Conservation (phyloP, 2,113 vertebrate species). For the Donacobius atricapilla region DNA sequence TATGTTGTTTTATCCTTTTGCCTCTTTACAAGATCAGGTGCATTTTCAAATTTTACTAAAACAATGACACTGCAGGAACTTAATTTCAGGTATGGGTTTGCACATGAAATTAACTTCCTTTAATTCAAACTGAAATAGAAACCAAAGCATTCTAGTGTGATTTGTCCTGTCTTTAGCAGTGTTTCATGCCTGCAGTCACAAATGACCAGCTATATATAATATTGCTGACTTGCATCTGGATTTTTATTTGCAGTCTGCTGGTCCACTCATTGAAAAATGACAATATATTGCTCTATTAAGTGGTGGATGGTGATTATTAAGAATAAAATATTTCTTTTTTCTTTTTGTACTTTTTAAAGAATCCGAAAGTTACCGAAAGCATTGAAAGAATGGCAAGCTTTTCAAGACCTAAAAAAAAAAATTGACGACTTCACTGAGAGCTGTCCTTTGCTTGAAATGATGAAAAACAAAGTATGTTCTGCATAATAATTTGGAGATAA, state of each 20-base stretch:
- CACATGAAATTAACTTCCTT: neutral
- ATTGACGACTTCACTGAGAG: constrained; percentile 83
- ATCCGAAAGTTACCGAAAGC: constrained; percentile 80
- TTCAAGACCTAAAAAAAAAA: constrained; percentile 80
- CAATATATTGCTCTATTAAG: neutral
- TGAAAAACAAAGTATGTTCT: constrained; percentile 79
- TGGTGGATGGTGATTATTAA: neutral
- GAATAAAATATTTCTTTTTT: neutral
- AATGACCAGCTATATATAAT: neutral
- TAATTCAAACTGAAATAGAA: neutral
- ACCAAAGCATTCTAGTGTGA: neutral
- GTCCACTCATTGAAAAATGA: neutral
- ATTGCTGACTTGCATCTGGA: neutral
- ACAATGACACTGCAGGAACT: neutral
- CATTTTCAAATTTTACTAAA: neutral
- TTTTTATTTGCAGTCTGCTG: neutral
- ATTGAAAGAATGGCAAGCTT: constrained; percentile 83
- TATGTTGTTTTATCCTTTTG: neutral
- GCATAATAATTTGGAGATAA: neutral
- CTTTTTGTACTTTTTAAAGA: constrained; percentile 51
- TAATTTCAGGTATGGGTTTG: neutral
- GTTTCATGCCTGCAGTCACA: neutral
- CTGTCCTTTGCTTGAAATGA: constrained; percentile 84
- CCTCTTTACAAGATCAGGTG: neutral
- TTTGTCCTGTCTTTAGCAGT: neutral